Conservation (phyloP, 2,113 vertebrate species). For the Calyptommatus sinebrachiatus region DNA sequence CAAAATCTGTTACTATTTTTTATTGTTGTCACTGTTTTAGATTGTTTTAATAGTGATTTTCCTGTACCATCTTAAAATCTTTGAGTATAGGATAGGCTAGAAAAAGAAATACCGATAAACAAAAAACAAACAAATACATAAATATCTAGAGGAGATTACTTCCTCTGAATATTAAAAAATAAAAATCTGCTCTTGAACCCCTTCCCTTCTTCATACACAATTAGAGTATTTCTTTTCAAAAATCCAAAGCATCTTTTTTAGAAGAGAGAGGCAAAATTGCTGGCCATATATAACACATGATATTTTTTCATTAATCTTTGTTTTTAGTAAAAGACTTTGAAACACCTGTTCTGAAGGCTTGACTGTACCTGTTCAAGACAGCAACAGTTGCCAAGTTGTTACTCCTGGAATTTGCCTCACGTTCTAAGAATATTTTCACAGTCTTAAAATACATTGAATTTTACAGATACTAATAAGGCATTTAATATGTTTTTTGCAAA, state of each 20-base stretch:
- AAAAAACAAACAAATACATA: too few relatives aligned
- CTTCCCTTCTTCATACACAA: neutral
- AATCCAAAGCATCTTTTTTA: neutral
- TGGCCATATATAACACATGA: slow-evolving; percentile 10
- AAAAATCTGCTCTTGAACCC: neutral
- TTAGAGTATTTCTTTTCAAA: neutral
- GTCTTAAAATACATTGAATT: neutral
- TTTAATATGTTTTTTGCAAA: neutral
- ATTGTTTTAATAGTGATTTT: too few relatives aligned
- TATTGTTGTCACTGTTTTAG: too few relatives aligned
- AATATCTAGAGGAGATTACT: neutral
- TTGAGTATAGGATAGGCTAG: too few relatives aligned
- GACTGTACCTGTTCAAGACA: neutral
- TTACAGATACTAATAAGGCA: neutral
- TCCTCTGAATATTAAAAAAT: neutral
- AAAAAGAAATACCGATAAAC: too few relatives aligned
- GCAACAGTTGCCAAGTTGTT: neutral
- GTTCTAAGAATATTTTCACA: slow-evolving; percentile 1
- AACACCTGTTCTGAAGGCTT: slow-evolving; percentile 26
- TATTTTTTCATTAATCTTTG: slow-evolving; percentile 15
- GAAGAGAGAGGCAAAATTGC: neutral
- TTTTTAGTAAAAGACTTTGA: slow-evolving; percentile 6
- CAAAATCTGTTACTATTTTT: neutral
- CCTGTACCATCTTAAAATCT: too few relatives aligned
- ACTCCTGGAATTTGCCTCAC: slow-evolving; percentile 2